Evolutionary conservation across 2,113 vertebrate genomes (phyloP).

Genomic region (Myotis brandtii): DNA sequence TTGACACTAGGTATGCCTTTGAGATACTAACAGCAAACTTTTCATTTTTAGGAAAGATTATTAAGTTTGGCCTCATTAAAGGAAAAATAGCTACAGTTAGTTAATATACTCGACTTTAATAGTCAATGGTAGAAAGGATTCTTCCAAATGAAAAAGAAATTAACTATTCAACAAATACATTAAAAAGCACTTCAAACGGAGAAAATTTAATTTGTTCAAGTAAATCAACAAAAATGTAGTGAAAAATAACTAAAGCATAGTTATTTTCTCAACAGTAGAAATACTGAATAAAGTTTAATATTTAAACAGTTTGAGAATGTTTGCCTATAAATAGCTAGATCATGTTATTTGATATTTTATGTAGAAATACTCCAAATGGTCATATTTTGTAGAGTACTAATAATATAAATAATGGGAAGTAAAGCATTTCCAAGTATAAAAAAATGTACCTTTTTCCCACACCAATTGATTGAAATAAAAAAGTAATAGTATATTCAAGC

Average conservation of each 20-base stretch:
- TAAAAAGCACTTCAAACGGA: conserved; percentile 11
- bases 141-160: conserved; percentile 26
- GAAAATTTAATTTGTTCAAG: not conserved
- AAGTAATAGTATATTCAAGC: not conserved
- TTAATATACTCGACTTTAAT: not conserved
- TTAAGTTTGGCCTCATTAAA: not conserved
- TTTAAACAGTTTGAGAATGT: not conserved
- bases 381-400: not conserved
- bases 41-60: not conserved
- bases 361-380: not conserved
- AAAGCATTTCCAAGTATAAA: not conserved
- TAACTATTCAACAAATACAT: not conserved
- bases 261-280: not conserved
- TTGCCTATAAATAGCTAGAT: not conserved
- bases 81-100: not conserved
- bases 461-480: not conserved
- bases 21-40: not conserved
- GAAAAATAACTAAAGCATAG: not conserved
- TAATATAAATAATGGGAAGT: not conserved
- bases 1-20: not conserved
- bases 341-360: not conserved
- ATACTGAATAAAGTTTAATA: not conserved
- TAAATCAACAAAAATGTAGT: conserved; percentile 8
- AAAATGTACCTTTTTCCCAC: not conserved
- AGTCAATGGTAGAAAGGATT: conserved; percentile 11